These are phyloP conservation scores for Polyploca ridens DNA, from an alignment of 2,888 invertebrate genomes.

Conservation along the genomic window DNA sequence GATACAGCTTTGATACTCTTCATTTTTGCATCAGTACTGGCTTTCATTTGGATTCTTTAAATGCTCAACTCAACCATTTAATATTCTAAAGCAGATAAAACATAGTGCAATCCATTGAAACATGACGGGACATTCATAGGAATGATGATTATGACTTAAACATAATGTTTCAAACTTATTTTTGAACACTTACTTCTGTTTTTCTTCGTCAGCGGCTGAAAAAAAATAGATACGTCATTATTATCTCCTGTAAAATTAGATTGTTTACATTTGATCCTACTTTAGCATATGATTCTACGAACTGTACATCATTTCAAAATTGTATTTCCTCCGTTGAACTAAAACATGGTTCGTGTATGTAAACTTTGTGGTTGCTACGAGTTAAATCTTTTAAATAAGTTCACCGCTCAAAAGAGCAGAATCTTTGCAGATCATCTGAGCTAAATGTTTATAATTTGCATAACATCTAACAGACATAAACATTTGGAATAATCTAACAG, in stretches of 20 bases:
- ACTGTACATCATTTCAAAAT: background rate
- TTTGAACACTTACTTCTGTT: conserved; percentile 93
- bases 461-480: conserved; percentile 64
- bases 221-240: conserved; percentile 67
- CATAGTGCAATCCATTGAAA: too few relatives aligned
- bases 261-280: background rate
- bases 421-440: conserved; percentile 31
- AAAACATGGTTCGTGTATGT: background rate
- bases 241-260: conserved; percentile 12
- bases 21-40: background rate
- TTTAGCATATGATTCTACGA: background rate
- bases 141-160: too few relatives aligned
- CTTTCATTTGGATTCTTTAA: too few relatives aligned
- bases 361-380: background rate
- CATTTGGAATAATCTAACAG: conserved; percentile 42
- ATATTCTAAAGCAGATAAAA: too few relatives aligned
- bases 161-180: background rate
- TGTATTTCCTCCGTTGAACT: background rate
- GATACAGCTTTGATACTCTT: background rate
- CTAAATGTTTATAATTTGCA: conserved; percentile 49
- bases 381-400: conserved; percentile 25
- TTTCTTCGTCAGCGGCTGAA: conserved; percentile 97
- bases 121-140: too few relatives aligned
- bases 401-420: conserved; percentile 25
- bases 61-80: too few relatives aligned